Evolutionary conservation across 2,888 invertebrate species (phyloP).

Genomic region (Oscheius onirici): DNA sequence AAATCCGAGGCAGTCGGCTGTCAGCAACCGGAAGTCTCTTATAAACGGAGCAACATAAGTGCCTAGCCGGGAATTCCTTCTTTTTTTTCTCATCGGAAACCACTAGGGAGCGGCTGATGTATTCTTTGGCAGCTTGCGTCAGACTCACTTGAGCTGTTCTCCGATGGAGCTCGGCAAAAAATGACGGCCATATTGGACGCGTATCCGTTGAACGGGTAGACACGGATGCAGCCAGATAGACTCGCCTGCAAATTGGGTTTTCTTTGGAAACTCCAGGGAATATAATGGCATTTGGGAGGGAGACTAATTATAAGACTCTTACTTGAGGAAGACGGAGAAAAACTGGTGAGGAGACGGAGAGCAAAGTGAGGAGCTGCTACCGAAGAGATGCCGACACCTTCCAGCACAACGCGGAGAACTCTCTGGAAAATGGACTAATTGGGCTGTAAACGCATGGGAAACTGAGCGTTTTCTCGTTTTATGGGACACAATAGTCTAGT

Average conservation of each 20-base stretch:
- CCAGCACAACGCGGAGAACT: slow-evolving; percentile 63
- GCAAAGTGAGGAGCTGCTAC: slow-evolving; percentile 65
- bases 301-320: neutral
- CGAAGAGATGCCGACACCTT: slow-evolving; percentile 61
- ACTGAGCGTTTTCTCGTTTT: too few relatives aligned
- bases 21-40: neutral
- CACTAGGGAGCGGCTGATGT: neutral
- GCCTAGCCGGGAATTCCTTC: too few relatives aligned
- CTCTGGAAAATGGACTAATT: slow-evolving; percentile 51
- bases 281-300: neutral
- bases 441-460: too few relatives aligned
- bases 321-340: slow-evolving; percentile 51
- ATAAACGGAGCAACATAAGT: too few relatives aligned
- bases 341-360: slow-evolving; percentile 58
- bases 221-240: slow-evolving; percentile 66
- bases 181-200: slow-evolving; percentile 43
- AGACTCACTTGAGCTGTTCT: slow-evolving; percentile 52
- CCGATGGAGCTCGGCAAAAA: slow-evolving; percentile 42
- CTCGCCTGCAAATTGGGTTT: slow-evolving; percentile 44
- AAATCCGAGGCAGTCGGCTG: neutral
- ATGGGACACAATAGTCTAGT: too few relatives aligned
- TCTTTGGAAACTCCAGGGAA: neutral
- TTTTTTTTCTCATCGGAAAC: neutral
- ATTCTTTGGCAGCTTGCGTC: slow-evolving; percentile 17
- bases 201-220: slow-evolving; percentile 46